Conservation (phyloP, 2,888 invertebrate genomes). For the Tenthredo notha region DNA sequence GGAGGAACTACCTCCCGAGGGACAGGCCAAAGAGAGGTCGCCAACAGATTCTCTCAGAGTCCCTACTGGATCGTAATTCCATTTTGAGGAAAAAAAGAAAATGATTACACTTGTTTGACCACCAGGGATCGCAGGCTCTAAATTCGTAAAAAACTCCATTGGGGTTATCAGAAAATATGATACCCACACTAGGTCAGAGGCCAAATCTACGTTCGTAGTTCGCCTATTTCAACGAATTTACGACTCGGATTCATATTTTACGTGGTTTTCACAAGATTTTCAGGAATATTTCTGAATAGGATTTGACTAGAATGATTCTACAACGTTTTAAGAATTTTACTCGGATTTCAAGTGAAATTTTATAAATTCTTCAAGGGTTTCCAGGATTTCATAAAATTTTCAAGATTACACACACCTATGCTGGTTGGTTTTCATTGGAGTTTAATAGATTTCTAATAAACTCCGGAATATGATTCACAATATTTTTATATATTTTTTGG, state of each 20-base stretch:
- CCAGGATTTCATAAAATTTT: neutral
- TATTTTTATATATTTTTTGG: neutral
- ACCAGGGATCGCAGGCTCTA: slow-evolving; percentile 53
- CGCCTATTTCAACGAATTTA: neutral
- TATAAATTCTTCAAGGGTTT: neutral
- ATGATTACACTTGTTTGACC: slow-evolving; percentile 63
- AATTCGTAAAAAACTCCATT: neutral
- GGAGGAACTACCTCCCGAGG: slow-evolving; percentile 58
- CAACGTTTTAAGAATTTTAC: neutral
- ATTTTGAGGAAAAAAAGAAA: slow-evolving; percentile 57
- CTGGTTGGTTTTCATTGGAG: neutral
- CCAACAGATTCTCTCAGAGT: slow-evolving; percentile 47
- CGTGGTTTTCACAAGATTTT: neutral
- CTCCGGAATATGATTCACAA: neutral
- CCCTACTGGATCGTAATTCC: slow-evolving; percentile 55
- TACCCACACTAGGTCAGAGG: neutral
- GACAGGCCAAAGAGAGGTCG: slow-evolving; percentile 49
- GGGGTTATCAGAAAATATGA: slow-evolving; percentile 18
- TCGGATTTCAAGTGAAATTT: neutral
- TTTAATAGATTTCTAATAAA: neutral
- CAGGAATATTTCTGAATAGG: neutral
- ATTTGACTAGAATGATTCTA: neutral
- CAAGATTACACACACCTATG: neutral
- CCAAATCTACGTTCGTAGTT: neutral
- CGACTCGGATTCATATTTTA: neutral